Evolutionary conservation across 2,113 vertebrate genomes (phyloP).

Genomic region (Jaculus jaculus): DNA sequence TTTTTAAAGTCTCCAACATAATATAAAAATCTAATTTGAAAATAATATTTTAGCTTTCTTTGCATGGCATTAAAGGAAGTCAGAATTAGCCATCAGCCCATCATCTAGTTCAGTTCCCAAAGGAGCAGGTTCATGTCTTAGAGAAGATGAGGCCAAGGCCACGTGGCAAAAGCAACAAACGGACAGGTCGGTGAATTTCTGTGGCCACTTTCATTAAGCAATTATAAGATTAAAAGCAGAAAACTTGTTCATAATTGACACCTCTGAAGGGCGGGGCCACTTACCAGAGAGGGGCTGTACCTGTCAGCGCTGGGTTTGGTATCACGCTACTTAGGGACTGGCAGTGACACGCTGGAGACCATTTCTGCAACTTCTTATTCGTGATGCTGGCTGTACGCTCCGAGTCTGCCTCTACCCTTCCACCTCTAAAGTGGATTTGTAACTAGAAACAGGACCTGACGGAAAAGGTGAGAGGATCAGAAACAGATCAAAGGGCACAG

Average conservation of each 20-base stretch:
- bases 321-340: neutral
- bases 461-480: neutral
- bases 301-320: fast-evolving
- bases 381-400: fast-evolving
- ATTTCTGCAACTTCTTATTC: fast-evolving
- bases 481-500: neutral
- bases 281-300: neutral
- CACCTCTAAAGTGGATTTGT: neutral
- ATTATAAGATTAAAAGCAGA: no score
- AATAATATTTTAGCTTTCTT: neutral
- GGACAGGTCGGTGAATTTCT: neutral
- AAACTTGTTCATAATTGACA: neutral
- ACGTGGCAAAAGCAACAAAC: fast-evolving
- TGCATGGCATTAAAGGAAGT: neutral
- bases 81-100: neutral
- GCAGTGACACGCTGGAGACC: neutral
- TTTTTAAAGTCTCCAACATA: constrained; percentile 7
- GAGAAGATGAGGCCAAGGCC: neutral
- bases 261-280: neutral
- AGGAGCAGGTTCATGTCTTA: neutral
- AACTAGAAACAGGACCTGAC: neutral
- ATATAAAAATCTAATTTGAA: neutral
- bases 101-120: neutral
- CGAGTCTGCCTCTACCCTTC: no score
- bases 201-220: neutral